These are phyloP conservation scores for Nixonia krombeini DNA, from an alignment of 1,140 invertebrate species.

Conservation along the genomic window DNA sequence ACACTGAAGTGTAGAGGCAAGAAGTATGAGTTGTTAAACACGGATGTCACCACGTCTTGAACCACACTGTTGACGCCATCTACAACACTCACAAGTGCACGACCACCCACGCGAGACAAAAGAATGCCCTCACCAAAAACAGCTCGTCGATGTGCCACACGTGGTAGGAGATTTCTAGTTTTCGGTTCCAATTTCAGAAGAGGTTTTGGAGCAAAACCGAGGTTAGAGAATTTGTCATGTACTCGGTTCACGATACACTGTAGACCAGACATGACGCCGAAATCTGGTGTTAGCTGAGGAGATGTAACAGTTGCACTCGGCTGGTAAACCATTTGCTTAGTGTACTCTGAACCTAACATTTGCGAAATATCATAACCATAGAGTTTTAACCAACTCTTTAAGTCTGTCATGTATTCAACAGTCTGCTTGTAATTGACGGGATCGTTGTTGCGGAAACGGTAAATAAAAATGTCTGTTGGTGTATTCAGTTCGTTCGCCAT, in stretches of 20 bases:
- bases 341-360: conserved; percentile 88
- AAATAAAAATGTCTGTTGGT: conserved; percentile 91
- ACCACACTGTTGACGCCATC: conserved; percentile 90
- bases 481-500: conserved; percentile 84
- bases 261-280: conserved; percentile 89
- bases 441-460: conserved; percentile 92
- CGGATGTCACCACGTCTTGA: conserved; percentile 92
- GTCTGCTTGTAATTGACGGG: conserved; percentile 86
- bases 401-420: conserved; percentile 86
- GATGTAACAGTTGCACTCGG: conserved; percentile 84
- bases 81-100: conserved; percentile 86
- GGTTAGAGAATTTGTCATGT: conserved; percentile 84
- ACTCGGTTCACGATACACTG: conserved; percentile 88
- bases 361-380: conserved; percentile 90
- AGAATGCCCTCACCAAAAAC: conserved; percentile 93
- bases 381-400: conserved; percentile 87
- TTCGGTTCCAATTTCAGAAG: conserved; percentile 86
- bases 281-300: conserved; percentile 83
- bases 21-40: conserved; percentile 94
- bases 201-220: conserved; percentile 87
- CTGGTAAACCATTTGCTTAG: conserved; percentile 82
- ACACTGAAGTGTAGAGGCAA: conserved; percentile 93
- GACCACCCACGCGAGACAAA: conserved; percentile 84
- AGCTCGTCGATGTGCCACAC: conserved; percentile 85
- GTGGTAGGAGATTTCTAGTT: conserved; percentile 82